These are phyloP conservation scores for Ectemnius continuus DNA, from an alignment of 2,888 invertebrate species.

Conservation along the genomic window DNA sequence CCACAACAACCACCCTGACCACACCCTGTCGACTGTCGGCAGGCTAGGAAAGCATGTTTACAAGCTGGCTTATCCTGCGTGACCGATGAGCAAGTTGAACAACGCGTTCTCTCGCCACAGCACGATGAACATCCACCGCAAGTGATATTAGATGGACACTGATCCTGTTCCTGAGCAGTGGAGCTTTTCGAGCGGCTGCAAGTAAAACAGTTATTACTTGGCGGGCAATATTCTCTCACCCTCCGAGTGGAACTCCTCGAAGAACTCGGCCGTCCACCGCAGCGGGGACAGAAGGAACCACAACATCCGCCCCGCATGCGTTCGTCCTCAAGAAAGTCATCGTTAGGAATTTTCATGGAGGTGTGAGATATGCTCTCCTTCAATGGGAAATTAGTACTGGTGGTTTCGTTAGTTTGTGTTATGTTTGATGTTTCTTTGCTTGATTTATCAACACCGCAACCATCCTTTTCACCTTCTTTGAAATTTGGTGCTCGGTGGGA, in stretches of 20 bases:
- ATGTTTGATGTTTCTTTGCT: not conserved
- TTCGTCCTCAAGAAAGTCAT: slow-evolving; percentile 30
- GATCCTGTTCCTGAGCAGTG: slow-evolving; percentile 38
- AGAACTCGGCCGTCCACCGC: slow-evolving; percentile 21
- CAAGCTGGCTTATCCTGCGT: slow-evolving; percentile 55
- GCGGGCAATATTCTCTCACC: not conserved
- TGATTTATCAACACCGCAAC: too few species aligned
- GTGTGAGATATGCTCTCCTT: slow-evolving; percentile 22
- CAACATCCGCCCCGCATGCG: slow-evolving; percentile 70
- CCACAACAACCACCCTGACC: slow-evolving; percentile 69
- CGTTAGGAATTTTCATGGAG: slow-evolving; percentile 25
- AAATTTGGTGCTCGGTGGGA: not conserved
- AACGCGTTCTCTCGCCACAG: slow-evolving; percentile 55
- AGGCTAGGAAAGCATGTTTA: slow-evolving; percentile 48
- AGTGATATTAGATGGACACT: slow-evolving; percentile 16
- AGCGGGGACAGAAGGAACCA: slow-evolving; percentile 32
- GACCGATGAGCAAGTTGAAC: slow-evolving; percentile 55
- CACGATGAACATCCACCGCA: slow-evolving; percentile 42
- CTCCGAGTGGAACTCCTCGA: slow-evolving; percentile 15
- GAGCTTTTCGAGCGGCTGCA: not conserved
- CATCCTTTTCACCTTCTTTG: not conserved
- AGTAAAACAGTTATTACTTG: not conserved
- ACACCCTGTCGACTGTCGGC: slow-evolving; percentile 53
- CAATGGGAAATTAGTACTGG: slow-evolving; percentile 26
- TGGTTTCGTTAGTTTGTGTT: slow-evolving; percentile 10